These are phyloP conservation scores for Argyrosomus regius DNA, from an alignment of 2,797 vertebrate species.

Conservation along the genomic window DNA sequence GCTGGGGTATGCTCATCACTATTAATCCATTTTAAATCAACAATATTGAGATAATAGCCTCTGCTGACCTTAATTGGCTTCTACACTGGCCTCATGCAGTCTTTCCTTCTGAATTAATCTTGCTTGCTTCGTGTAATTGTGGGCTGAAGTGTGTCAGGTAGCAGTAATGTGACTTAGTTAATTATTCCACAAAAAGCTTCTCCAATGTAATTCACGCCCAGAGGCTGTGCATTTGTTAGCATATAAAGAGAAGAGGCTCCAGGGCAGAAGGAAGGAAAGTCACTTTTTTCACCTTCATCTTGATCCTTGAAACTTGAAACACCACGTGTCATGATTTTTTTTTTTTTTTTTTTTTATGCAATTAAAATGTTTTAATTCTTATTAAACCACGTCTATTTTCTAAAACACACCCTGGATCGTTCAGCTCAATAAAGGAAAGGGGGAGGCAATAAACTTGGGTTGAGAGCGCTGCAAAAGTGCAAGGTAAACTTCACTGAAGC, in stretches of 20 bases:
- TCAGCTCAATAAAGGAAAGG: slow-evolving; percentile 12
- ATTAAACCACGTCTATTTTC: slow-evolving; percentile 13
- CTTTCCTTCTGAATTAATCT: not conserved
- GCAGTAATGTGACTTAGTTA: slow-evolving; percentile 34
- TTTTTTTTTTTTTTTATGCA: slow-evolving; percentile 5
- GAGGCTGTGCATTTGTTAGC: slow-evolving; percentile 61
- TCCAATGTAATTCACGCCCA: slow-evolving; percentile 32
- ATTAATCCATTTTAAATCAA: not conserved
- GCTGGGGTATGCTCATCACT: not conserved
- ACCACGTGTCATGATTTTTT: not conserved
- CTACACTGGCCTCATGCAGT: not conserved
- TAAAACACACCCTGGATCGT: not conserved
- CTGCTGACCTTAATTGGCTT: not conserved
- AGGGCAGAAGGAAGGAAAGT: slow-evolving; percentile 33
- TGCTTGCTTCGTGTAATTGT: not conserved
- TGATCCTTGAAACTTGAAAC: slow-evolving; percentile 39
- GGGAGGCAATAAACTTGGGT: slow-evolving; percentile 1
- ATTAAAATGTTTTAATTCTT: not conserved
- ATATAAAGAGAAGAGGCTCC: slow-evolving; percentile 60
- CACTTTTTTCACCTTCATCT: slow-evolving; percentile 21
- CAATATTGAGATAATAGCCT: not conserved
- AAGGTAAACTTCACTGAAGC: slow-evolving; percentile 42
- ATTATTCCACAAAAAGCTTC: slow-evolving; percentile 51
- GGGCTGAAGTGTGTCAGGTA: slow-evolving; percentile 31
- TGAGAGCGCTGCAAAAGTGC: slow-evolving; percentile 6